Conservation (phyloP, 2,888 invertebrate genomes). For the Buathra laborator region DNA sequence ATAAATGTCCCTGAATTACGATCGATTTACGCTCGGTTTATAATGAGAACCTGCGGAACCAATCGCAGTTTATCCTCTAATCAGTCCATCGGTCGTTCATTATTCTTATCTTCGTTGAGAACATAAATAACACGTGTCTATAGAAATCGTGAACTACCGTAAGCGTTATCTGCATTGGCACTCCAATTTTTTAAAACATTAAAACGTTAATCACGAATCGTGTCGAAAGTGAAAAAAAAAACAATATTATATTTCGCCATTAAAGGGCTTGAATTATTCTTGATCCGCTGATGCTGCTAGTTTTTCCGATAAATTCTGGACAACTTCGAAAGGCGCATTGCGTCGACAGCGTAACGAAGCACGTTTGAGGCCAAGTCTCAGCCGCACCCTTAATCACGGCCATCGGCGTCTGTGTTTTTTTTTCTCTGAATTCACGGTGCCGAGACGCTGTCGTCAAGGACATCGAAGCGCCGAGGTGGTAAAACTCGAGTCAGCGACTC, state of each 20-base stretch:
- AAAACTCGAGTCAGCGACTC: slow-evolving; percentile 13
- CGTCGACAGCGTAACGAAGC: background rate
- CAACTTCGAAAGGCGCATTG: background rate
- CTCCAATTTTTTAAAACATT: no score
- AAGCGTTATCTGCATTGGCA: no score
- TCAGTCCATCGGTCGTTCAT: no score
- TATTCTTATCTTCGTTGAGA: no score
- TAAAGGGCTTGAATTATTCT: background rate
- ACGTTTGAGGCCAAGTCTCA: slow-evolving; percentile 11
- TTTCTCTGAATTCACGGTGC: background rate
- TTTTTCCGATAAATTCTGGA: background rate
- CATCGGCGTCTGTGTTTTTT: slow-evolving; percentile 36
- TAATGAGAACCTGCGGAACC: background rate
- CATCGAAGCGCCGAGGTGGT: background rate
- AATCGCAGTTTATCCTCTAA: no score
- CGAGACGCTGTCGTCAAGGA: slow-evolving; percentile 2
- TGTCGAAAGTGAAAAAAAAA: background rate
- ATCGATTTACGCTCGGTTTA: background rate
- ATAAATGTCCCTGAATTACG: background rate
- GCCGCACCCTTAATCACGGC: slow-evolving; percentile 41
- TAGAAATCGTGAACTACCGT: no score
- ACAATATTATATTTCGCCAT: background rate
- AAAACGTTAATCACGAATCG: no score
- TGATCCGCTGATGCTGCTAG: background rate
- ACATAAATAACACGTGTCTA: no score